Conservation (phyloP, 1,140 invertebrate genomes). For the Neocloeon triangulifer region DNA sequence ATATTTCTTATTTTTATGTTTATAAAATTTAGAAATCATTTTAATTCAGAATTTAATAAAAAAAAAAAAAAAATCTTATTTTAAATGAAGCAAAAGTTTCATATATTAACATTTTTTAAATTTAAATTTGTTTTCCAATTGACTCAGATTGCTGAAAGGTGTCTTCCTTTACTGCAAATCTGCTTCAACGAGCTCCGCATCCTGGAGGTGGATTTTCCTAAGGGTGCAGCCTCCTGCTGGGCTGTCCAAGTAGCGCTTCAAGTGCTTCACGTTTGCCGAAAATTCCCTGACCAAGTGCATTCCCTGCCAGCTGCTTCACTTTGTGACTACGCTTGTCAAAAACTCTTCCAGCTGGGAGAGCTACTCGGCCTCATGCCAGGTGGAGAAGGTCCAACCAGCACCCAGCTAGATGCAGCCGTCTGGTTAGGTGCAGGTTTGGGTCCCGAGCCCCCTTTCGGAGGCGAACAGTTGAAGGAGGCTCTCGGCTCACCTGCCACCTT, state of each 20-base stretch:
- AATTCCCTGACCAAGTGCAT: conserved; percentile 43
- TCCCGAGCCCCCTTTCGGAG: too few relatives aligned
- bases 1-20: conserved; percentile 3
- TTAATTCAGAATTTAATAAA: too few relatives aligned
- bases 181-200: conserved; percentile 58
- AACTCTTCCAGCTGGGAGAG: conserved; percentile 67
- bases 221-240: conserved; percentile 79
- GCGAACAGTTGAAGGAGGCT: conserved; percentile 74
- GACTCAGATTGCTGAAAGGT: conserved; percentile 59
- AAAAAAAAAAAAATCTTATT: too few relatives aligned
- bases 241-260: conserved; percentile 78
- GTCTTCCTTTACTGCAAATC: conserved; percentile 67
- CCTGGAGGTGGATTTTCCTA: conserved; percentile 48
- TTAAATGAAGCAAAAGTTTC: too few relatives aligned
- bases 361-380: conserved; percentile 82
- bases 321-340: conserved; percentile 80
- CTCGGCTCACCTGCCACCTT: conserved; percentile 75
- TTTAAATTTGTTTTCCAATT: conserved; percentile 9
- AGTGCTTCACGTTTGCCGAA: conserved; percentile 56
- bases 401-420: conserved; percentile 74
- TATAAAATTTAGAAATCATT: too few relatives aligned
- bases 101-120: conserved; percentile 3
- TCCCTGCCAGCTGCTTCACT: conserved; percentile 73
- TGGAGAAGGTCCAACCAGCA: conserved; percentile 44
- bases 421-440: conserved; percentile 76